phyloP scores from a whole-genome alignment of 2,888 invertebrate species.

The Pherbina coryleti region DNA sequence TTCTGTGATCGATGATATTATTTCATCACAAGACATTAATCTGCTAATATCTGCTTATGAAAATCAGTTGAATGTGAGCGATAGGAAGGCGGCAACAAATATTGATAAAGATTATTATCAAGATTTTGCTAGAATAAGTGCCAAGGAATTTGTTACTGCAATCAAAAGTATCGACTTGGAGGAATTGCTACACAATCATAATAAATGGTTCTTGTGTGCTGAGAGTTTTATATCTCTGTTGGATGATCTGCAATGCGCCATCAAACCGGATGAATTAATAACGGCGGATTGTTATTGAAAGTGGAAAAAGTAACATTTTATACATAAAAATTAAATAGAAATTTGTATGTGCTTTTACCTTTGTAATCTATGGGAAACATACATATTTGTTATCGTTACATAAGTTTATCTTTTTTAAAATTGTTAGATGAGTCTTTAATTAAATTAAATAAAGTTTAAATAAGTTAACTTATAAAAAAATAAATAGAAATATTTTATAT shows the following conservation, averaged over 20 bases:
- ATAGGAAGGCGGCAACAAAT: slow-evolving; percentile 40
- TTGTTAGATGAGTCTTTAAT: too few relatives aligned
- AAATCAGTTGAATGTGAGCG: slow-evolving; percentile 67
- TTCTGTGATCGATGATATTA: slow-evolving; percentile 60
- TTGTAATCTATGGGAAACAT: neutral
- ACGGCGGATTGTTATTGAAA: slow-evolving; percentile 62
- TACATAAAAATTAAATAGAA: neutral
- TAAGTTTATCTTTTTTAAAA: neutral
- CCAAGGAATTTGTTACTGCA: slow-evolving; percentile 74
- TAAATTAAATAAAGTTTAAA: neutral
- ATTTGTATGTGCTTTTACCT: neutral
- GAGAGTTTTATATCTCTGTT: slow-evolving; percentile 78
- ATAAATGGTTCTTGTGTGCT: slow-evolving; percentile 77
- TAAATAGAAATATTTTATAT: too few relatives aligned
- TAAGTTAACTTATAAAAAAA: neutral
- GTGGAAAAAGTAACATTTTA: neutral
- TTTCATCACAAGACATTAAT: slow-evolving; percentile 60
- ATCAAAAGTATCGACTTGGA: slow-evolving; percentile 75
- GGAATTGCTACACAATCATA: slow-evolving; percentile 73
- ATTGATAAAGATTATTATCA: slow-evolving; percentile 59
- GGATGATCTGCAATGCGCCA: slow-evolving; percentile 75
- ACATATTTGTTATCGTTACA: neutral
- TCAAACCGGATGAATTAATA: slow-evolving; percentile 56
- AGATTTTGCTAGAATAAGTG: slow-evolving; percentile 68
- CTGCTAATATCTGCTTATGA: slow-evolving; percentile 72